phyloP scores from a whole-genome alignment of 2,797 vertebrate genomes.

The Kryptopterus vitreolus region DNA sequence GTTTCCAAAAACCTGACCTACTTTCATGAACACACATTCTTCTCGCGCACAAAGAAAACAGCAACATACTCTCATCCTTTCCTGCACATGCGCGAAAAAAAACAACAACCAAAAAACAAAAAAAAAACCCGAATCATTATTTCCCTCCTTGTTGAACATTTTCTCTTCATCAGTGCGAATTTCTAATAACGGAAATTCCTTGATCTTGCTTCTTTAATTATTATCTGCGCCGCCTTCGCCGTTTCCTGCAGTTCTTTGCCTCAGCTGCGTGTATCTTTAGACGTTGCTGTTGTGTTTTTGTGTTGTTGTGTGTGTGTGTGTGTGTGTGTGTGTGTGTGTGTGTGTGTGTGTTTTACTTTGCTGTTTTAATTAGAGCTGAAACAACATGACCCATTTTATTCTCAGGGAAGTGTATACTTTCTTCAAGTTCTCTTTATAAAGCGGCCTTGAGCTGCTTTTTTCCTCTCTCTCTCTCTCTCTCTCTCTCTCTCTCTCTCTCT shows the following conservation, averaged over 20 bases:
- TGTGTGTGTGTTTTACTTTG: constrained; percentile 28
- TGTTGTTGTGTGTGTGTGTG: neutral
- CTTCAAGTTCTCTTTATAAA: constrained; percentile 65
- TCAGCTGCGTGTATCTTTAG: constrained; percentile 42
- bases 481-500: no score
- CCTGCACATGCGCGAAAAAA: constrained; percentile 30
- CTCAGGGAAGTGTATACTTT: constrained; percentile 69
- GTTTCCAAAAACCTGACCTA: constrained; percentile 78
- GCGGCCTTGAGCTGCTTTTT: constrained; percentile 73
- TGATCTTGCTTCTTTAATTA: constrained; percentile 71
- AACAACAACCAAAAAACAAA: no score
- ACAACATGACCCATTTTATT: constrained; percentile 80
- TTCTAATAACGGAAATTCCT: constrained; percentile 68
- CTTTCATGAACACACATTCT: constrained; percentile 63
- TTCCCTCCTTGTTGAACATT: constrained; percentile 45
- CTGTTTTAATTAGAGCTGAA: constrained; percentile 77
- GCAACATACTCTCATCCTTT: constrained; percentile 40
- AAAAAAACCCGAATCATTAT: constrained; percentile 39
- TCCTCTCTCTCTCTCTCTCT: no score
- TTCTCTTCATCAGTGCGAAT: constrained; percentile 58
- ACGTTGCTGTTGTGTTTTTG: constrained; percentile 64
- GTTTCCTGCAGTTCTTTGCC: constrained; percentile 31
- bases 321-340: constrained; percentile 54
- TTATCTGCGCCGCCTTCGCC: constrained; percentile 40
- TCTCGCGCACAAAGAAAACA: constrained; percentile 31